Evolutionary conservation across 1,140 invertebrate species (phyloP), one percentile per base, ranked within the genome.

Genomic region (Diorhabda carinulata): DNA sequence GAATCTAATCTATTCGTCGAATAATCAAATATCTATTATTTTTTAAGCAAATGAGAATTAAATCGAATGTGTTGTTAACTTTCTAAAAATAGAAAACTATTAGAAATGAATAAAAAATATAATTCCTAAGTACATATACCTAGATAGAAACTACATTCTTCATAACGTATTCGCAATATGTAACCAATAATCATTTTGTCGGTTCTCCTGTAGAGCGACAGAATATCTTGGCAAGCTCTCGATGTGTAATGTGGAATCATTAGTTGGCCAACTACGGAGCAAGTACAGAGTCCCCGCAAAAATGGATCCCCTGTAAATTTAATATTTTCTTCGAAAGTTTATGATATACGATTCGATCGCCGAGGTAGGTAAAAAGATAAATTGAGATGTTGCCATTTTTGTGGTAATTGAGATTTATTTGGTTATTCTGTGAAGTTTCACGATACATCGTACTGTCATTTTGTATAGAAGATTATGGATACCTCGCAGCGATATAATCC

Each of bases 151-250:
- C 6, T n/a, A 52, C 44, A 64, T 64, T 9, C 47, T 64, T 42
- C 63, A 6, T 40, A 56, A 42, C 63, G 56, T 64, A 64, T 8
- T 64, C 56, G 45, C 47, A 4, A 56, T 47, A 47, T 64, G 47
- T 64, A 64, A 64, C 63, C 47, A 64, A 64, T 64, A 64, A 64
- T 64, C 63, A 64, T 64, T 64, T 64, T 42, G 63, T 64, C 63
- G n/a, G 6, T 64, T 56, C 63, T 64, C 44, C 63, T 45, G 63
- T 40, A n/a, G 63, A 57, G 40, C 44, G 45, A 64, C 43, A 42
- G 10, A 45, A 42, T 64, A 52, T 64, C 43, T 9, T 8, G 41
- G 44, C 8, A 64, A 4, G 10, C 7, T 56, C 44, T 43, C 9
- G 9, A 6, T 25, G 8, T 40, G 43, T 45, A n/a, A 25, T 8